These are phyloP conservation scores for Chlamydotis undulata DNA, from an alignment of 2,113 vertebrate genomes.

Conservation along the genomic window DNA sequence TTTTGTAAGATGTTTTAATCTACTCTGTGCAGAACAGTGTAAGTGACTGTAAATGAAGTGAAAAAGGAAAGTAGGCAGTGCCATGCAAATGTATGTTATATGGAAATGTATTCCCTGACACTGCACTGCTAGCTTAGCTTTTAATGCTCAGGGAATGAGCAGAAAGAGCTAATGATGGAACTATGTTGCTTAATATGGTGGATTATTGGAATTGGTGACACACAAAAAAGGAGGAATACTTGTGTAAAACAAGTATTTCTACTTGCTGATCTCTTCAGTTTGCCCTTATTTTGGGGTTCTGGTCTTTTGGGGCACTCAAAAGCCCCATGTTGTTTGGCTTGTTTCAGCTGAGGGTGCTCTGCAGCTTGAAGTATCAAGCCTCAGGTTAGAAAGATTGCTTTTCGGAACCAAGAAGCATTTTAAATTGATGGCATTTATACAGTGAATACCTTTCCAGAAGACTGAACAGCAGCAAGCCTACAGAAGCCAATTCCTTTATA, in stretches of 20 bases:
- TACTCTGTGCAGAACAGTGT: background rate
- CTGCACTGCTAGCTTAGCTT: background rate
- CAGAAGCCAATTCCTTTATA: conserved; percentile 51
- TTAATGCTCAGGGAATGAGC: background rate
- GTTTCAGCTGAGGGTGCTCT: background rate
- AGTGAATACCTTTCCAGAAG: conserved; percentile 50
- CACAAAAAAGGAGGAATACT: background rate
- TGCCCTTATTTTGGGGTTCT: background rate
- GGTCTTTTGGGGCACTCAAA: background rate
- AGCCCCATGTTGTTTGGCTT: background rate
- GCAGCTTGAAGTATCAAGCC: background rate
- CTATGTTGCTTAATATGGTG: background rate
- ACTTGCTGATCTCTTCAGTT: background rate
- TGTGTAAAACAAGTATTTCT: background rate
- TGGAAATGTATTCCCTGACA: background rate
- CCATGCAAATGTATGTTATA: background rate
- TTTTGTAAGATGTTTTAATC: background rate
- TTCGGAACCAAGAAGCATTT: conserved; percentile 32
- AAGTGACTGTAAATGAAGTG: background rate
- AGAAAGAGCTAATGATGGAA: background rate
- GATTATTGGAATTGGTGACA: background rate
- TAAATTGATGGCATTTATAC: conserved; percentile 35
- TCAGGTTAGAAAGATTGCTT: conserved; percentile 18
- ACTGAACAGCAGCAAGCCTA: conserved; percentile 44
- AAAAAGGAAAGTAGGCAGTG: background rate